Conservation (phyloP, 2,113 vertebrate species). For the Bungarus multicinctus region DNA sequence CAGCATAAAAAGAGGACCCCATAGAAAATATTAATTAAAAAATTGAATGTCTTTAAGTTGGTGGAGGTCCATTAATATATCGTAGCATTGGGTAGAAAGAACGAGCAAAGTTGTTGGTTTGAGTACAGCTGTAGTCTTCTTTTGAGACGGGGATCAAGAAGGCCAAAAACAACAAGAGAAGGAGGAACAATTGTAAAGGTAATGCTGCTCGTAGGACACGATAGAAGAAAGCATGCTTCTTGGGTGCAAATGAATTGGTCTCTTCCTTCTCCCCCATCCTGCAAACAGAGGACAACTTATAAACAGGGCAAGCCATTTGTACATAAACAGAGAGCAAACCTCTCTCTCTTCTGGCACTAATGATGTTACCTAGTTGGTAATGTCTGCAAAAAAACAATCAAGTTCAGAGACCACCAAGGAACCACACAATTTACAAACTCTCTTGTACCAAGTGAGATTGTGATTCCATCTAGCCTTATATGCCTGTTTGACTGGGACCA, state of each 20-base stretch:
- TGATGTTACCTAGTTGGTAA: neutral
- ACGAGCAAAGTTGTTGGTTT: constrained; percentile 87
- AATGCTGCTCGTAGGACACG: constrained; percentile 82
- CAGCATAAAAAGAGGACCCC: constrained; percentile 22
- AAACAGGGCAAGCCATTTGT: neutral
- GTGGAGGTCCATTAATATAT: constrained; percentile 92
- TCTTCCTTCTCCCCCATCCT: constrained; percentile 34
- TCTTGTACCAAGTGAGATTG: neutral
- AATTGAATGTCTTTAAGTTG: constrained; percentile 62
- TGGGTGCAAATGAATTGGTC: constrained; percentile 18
- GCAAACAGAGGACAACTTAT: constrained; percentile 29
- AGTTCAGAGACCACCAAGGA: neutral
- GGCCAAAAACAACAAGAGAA: constrained; percentile 81
- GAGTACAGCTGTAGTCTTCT: constrained; percentile 83
- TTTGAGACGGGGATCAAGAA: constrained; percentile 81
- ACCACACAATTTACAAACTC: neutral
- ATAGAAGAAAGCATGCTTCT: constrained; percentile 72
- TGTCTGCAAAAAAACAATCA: neutral
- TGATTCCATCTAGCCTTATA: neutral
- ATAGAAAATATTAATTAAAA: neutral
- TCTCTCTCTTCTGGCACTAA: neutral
- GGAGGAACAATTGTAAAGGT: constrained; percentile 82
- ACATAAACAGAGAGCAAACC: neutral
- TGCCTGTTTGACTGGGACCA: neutral
- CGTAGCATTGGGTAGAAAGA: constrained; percentile 92